Percentiles rank a stretch among this genome's conserved stretches.
phyloP scores from a whole-genome alignment of 1,140 invertebrate genomes.

The Listronotus oregonensis region DNA sequence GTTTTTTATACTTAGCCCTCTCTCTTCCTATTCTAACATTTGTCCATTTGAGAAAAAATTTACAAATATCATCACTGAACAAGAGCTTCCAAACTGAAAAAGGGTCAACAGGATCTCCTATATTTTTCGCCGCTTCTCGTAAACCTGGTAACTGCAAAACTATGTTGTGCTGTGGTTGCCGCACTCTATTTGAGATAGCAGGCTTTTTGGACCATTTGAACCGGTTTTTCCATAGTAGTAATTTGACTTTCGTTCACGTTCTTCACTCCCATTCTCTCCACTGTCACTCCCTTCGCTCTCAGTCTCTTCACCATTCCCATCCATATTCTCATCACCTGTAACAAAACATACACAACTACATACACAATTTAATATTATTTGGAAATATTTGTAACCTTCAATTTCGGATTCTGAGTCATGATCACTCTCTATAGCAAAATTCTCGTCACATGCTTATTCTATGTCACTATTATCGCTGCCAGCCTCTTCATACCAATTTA shows the following conservation, averaged over 20 bases:
- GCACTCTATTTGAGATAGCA: too few species aligned
- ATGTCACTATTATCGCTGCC: constrained; percentile 7
- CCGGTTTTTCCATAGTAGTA: too few species aligned
- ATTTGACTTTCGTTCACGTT: too few species aligned
- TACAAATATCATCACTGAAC: neutral
- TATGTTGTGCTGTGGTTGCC: too few species aligned
- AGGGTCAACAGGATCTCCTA: neutral
- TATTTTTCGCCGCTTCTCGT: neutral
- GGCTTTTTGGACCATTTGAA: too few species aligned
- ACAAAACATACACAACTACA: neutral
- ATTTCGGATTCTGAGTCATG: neutral
- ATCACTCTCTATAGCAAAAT: constrained; percentile 17
- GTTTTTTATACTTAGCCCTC: too few species aligned
- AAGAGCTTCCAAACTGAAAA: neutral
- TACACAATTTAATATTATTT: neutral
- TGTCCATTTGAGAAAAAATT: too few species aligned
- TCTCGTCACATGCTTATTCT: constrained; percentile 1
- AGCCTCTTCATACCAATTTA: constrained; percentile 13
- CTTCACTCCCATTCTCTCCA: too few species aligned
- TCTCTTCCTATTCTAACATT: too few species aligned
- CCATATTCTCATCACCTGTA: too few species aligned
- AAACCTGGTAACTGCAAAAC: neutral
- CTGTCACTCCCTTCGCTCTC: too few species aligned
- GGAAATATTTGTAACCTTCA: neutral
- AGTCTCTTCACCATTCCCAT: too few species aligned